Base-by-base conservation (phyloP, 2,797 vertebrate species). In the Labroides dimidiatus region DNA sequence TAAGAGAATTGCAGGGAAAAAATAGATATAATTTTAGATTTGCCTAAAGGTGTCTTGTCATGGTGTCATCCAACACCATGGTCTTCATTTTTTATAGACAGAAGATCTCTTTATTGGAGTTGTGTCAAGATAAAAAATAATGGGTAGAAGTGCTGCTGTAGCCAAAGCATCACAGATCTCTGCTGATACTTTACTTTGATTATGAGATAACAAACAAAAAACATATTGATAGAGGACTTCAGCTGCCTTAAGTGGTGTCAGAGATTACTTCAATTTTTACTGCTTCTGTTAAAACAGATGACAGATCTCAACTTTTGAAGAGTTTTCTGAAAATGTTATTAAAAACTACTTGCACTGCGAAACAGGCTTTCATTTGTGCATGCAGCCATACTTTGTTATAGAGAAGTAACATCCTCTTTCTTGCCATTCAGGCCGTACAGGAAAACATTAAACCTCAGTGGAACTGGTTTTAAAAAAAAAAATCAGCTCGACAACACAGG, bases 401-500 rank as follows among this genome's bases (percentile, higher is more conserved):
- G 24, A 17, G 0, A 36, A 41, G 39, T 42, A 58, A 14, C 36
- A 1, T 39, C n/a, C 27, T 36, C 16, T 4, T 8, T 6, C 17
- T 39, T 19, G 24, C 20, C 19, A 12, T 52, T 21, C 15, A 23
- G 30, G 24, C 64, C 55, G 21, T 33, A 60, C 21, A 15, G 58
- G 55, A 42, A 59, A 68, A 17, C 27, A 51, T 14, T 59, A 20
- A 60, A 58, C 64, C 41, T 27, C 6, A 39, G 20, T 37, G 50
- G 14, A 69, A 53, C 33, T 19, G 56, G 30, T 53, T 19, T n/a
- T n/a, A n/a, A n/a, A n/a, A n/a, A 33, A 37, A 61, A 61, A 67
- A 16, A 50, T 64, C 50, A 43, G 63, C 21, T 43, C 10, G 47
- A 65, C 33, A 12, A 61, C 14, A 62, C 72, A 79, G 75, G 80